phyloP scores from a whole-genome alignment of 1,140 invertebrate genomes.

The Drosophila takahashii region DNA sequence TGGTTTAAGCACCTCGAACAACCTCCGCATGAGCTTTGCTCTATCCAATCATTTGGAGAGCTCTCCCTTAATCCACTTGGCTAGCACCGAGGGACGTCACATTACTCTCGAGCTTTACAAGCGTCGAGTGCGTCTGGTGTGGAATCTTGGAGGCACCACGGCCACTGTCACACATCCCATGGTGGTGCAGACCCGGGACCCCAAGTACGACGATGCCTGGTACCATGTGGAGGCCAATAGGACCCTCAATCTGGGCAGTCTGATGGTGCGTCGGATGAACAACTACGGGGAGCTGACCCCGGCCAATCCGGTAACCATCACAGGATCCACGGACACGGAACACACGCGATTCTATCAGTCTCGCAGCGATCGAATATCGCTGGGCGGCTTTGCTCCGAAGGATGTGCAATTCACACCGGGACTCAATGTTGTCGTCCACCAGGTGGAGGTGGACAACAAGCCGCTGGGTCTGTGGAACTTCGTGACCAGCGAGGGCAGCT shows the following conservation, averaged over 20 bases:
- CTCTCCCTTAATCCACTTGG: constrained; percentile 85
- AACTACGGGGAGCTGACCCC: constrained; percentile 68
- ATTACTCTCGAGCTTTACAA: constrained; percentile 92
- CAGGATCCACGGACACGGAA: constrained; percentile 67
- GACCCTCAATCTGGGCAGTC: constrained; percentile 83
- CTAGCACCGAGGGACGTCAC: constrained; percentile 88
- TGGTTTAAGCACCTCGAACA: constrained; percentile 89
- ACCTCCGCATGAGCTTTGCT: constrained; percentile 89
- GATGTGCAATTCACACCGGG: constrained; percentile 85
- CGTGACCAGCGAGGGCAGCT: constrained; percentile 87
- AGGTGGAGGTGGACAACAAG: constrained; percentile 91
- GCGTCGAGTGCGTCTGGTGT: constrained; percentile 90
- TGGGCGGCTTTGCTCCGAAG: constrained; percentile 86
- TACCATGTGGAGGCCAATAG: constrained; percentile 90
- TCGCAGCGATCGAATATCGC: constrained; percentile 86
- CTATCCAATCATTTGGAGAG: constrained; percentile 85
- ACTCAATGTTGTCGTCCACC: constrained; percentile 91
- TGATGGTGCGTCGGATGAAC: constrained; percentile 80
- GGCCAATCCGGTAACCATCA: constrained; percentile 48
- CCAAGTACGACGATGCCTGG: constrained; percentile 89
- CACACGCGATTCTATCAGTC: constrained; percentile 78
- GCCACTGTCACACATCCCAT: constrained; percentile 88
- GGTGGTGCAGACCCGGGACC: constrained; percentile 86
- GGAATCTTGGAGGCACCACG: constrained; percentile 91
- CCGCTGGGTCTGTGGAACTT: constrained; percentile 96